A percentile compares a stretch with the other conserved stretches of the same genome.
These are phyloP conservation scores for Pristionchus japonicus DNA, from an alignment of 2,888 invertebrate genomes.

Conservation along the genomic window DNA sequence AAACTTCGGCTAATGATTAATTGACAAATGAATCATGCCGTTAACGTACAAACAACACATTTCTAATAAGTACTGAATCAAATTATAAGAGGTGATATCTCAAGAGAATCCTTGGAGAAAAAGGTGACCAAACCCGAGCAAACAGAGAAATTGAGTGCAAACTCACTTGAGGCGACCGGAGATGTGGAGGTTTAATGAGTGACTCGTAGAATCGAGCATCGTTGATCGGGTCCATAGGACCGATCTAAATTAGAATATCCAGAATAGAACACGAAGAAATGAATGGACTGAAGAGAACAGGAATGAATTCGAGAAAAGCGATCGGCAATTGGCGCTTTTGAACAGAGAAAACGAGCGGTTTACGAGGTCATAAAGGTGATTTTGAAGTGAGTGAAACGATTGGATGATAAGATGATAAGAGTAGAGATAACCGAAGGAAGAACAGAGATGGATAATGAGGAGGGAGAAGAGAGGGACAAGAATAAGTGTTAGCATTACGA, in stretches of 20 bases:
- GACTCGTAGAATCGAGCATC: slow-evolving; percentile 67
- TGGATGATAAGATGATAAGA: neutral
- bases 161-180: slow-evolving; percentile 57
- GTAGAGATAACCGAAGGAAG: neutral
- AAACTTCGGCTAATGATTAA: too few species aligned
- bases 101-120: neutral
- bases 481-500: slow-evolving; percentile 8
- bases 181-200: slow-evolving; percentile 62
- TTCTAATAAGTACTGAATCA: too few species aligned
- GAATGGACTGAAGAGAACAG: neutral
- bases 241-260: neutral
- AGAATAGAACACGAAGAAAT: neutral
- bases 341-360: neutral
- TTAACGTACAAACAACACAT: too few species aligned
- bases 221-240: slow-evolving; percentile 61
- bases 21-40: neutral
- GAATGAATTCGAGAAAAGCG: neutral
- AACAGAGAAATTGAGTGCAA: neutral
- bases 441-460: slow-evolving; percentile 34
- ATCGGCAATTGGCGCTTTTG: neutral
- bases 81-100: too few species aligned
- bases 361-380: neutral
- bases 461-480: neutral
- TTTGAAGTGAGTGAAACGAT: neutral
- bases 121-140: slow-evolving; percentile 1